A percentile compares a stretch with the other conserved stretches of the same genome.
These are phyloP conservation scores for Lophochroa leadbeateri DNA, from an alignment of 2,113 vertebrate species.

Conservation along the genomic window DNA sequence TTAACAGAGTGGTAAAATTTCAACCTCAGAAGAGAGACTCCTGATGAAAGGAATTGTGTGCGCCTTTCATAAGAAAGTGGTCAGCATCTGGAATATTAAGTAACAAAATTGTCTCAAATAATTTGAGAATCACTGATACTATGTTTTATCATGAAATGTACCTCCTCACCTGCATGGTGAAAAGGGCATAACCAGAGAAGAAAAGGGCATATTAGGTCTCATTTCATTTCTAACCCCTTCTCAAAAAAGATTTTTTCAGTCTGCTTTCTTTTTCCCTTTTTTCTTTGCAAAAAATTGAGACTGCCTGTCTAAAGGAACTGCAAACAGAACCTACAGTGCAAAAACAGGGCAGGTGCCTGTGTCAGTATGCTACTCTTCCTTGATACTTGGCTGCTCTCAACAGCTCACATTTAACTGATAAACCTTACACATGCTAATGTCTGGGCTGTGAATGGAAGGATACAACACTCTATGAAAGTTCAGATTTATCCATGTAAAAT, in stretches of 20 bases:
- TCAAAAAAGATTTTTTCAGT: neutral
- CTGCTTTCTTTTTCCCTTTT: neutral
- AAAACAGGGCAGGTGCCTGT: neutral
- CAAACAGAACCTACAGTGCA: neutral
- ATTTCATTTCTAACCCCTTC: neutral
- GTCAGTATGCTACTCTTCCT: neutral
- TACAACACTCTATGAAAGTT: neutral
- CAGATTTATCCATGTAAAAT: neutral
- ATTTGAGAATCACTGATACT: neutral
- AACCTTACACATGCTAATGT: rapidly evolving
- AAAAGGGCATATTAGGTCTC: neutral
- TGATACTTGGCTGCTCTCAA: neutral
- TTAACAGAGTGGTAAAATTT: neutral
- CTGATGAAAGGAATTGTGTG: neutral
- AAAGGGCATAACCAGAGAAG: neutral
- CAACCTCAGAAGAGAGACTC: neutral
- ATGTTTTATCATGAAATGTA: neutral
- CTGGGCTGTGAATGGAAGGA: neutral
- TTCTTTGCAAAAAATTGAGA: neutral
- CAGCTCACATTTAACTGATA: neutral
- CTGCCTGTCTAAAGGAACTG: neutral
- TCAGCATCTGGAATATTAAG: neutral
- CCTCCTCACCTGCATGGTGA: neutral
- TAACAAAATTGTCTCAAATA: neutral
- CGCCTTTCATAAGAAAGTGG: neutral